phyloP scores from a whole-genome alignment of 1,140 invertebrate genomes.

The Hydropsyche tenuis region DNA sequence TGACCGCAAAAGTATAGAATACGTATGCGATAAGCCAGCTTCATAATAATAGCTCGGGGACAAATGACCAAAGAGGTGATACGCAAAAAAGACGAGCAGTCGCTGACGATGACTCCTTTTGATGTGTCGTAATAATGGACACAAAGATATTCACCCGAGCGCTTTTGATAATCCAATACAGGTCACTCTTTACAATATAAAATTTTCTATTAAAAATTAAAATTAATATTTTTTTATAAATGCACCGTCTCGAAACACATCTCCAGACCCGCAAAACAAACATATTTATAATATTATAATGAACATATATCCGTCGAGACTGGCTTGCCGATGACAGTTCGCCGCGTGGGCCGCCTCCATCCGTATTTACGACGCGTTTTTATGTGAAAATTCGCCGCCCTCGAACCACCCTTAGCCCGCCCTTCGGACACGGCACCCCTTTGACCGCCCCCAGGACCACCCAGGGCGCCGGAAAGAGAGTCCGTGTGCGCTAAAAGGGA shows the following conservation, averaged over 20 bases:
- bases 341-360: neutral
- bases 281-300: too few relatives aligned
- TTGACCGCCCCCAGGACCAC: neutral
- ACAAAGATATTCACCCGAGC: too few relatives aligned
- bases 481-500: constrained; percentile 21
- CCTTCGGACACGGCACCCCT: neutral
- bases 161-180: too few relatives aligned
- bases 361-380: constrained; percentile 46
- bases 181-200: too few relatives aligned
- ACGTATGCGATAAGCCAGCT: too few relatives aligned
- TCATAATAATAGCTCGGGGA: constrained; percentile 9
- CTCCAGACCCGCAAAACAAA: too few relatives aligned
- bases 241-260: too few relatives aligned
- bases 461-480: constrained; percentile 15
- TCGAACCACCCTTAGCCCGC: neutral
- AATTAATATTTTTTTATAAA: too few relatives aligned
- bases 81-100: neutral
- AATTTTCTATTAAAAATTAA: too few relatives aligned
- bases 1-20: constrained; percentile 25
- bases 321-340: constrained; percentile 14
- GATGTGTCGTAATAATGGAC: too few relatives aligned
- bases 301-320: constrained; percentile 3
- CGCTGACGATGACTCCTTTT: too few relatives aligned
- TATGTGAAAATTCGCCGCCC: constrained; percentile 29
- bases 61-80: constrained; percentile 5